Conservation (phyloP, 2,888 invertebrate genomes). For the Eurytoma adleriae region DNA sequence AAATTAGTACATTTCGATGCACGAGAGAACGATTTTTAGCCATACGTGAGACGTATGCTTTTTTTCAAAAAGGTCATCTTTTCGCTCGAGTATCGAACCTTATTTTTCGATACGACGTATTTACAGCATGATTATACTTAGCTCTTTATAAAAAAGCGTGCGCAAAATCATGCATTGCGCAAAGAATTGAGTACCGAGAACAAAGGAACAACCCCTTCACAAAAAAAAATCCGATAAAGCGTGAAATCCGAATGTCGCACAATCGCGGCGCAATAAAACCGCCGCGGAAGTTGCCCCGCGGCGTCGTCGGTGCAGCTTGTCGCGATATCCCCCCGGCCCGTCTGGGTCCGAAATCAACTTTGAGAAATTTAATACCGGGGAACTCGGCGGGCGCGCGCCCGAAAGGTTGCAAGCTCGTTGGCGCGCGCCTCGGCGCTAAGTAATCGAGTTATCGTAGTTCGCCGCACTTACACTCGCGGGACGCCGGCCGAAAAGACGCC, state of each 20-base stretch:
- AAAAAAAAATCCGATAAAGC: neutral
- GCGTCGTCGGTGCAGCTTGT: neutral
- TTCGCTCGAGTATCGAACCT: too few species aligned
- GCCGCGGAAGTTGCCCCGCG: neutral
- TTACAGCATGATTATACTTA: too few species aligned
- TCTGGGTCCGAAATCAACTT: conserved; percentile 58
- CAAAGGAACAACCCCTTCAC: too few species aligned
- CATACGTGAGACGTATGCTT: too few species aligned
- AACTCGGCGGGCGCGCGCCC: conserved; percentile 49
- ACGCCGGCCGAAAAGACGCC: conserved; percentile 56
- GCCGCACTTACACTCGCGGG: conserved; percentile 43
- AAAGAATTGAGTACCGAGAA: too few species aligned
- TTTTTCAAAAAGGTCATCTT: too few species aligned
- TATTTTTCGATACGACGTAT: too few species aligned
- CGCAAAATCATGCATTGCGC: too few species aligned
- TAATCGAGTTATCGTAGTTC: conserved; percentile 60
- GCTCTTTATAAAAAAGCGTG: too few species aligned
- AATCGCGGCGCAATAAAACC: too few species aligned
- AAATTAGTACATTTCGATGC: too few species aligned
- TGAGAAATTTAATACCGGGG: conserved; percentile 64
- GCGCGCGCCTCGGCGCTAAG: conserved; percentile 56
- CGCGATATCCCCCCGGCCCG: neutral
- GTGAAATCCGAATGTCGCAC: neutral
- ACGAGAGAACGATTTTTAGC: too few species aligned
- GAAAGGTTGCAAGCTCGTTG: conserved; percentile 59